These are phyloP conservation scores for Eulithis prunata DNA, from an alignment of 2,888 invertebrate genomes.

Conservation along the genomic window DNA sequence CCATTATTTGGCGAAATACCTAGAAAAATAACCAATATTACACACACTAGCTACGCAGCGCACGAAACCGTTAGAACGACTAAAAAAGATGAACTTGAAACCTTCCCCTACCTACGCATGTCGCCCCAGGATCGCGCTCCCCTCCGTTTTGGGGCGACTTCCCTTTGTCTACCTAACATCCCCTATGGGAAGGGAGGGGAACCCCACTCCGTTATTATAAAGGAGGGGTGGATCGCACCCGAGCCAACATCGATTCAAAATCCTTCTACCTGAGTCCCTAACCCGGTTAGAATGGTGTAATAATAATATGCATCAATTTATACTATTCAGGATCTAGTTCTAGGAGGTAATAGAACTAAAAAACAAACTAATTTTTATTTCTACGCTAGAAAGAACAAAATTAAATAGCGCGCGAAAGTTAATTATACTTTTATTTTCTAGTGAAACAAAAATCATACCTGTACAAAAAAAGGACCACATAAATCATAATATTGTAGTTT, in stretches of 20 bases:
- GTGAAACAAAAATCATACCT: slow-evolving; percentile 7
- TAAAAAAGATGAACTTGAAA: slow-evolving; percentile 69
- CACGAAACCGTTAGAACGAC: slow-evolving; percentile 54
- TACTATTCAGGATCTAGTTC: neutral
- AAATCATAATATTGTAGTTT: slow-evolving; percentile 3
- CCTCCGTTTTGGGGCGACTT: slow-evolving; percentile 79
- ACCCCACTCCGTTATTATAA: slow-evolving; percentile 75
- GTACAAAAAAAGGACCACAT: neutral
- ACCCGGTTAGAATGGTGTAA: slow-evolving; percentile 43
- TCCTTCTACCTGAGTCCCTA: slow-evolving; percentile 62
- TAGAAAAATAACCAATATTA: slow-evolving; percentile 25
- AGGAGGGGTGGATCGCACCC: slow-evolving; percentile 73
- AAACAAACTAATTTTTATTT: neutral
- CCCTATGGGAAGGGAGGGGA: slow-evolving; percentile 76
- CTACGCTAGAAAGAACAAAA: neutral
- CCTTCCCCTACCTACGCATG: slow-evolving; percentile 68
- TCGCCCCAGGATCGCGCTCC: slow-evolving; percentile 76
- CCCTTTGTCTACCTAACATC: slow-evolving; percentile 81
- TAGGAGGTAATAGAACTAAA: slow-evolving; percentile 5
- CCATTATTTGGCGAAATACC: slow-evolving; percentile 37
- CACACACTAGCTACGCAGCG: slow-evolving; percentile 26
- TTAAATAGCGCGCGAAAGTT: slow-evolving; percentile 24
- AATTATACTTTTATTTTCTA: neutral
- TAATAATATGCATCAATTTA: slow-evolving; percentile 41
- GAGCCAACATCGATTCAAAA: slow-evolving; percentile 71